Evolutionary conservation across 2,113 vertebrate genomes (phyloP).

Genomic region (Caranx ignobilis): DNA sequence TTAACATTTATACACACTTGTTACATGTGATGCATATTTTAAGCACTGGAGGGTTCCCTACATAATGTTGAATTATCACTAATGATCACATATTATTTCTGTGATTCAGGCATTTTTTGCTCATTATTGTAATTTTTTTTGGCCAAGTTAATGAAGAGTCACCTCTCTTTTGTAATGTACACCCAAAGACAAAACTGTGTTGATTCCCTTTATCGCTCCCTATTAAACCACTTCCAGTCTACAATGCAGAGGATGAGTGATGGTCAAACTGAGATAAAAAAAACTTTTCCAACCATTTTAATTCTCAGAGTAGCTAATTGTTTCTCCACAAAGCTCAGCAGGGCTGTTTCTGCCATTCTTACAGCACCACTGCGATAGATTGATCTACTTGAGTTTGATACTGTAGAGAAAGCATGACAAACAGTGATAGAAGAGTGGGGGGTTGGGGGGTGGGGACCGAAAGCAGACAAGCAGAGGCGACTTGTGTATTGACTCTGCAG

Average conservation of each 20-base stretch:
- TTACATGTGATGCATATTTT: too few species aligned
- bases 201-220: background rate
- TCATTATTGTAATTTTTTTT: too few species aligned
- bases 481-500: slow-evolving; percentile 58
- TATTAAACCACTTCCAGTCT: background rate
- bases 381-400: slow-evolving; percentile 47
- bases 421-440: background rate
- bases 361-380: slow-evolving; percentile 9
- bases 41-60: too few species aligned
- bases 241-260: background rate
- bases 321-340: background rate
- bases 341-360: background rate
- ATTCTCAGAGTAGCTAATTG: background rate
- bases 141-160: background rate
- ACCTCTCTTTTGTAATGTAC: background rate
- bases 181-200: background rate
- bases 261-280: background rate
- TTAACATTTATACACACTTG: background rate
- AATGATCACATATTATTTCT: too few species aligned
- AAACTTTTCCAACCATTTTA: slow-evolving; percentile 1
- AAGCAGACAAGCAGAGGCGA: slow-evolving; percentile 33
- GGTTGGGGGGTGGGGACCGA: background rate
- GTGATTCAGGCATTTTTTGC: too few species aligned
- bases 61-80: too few species aligned
- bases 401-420: slow-evolving; percentile 12